These are phyloP conservation scores for Corynorhinus townsendii DNA, from an alignment of 2,113 vertebrate species.

Conservation along the genomic window DNA sequence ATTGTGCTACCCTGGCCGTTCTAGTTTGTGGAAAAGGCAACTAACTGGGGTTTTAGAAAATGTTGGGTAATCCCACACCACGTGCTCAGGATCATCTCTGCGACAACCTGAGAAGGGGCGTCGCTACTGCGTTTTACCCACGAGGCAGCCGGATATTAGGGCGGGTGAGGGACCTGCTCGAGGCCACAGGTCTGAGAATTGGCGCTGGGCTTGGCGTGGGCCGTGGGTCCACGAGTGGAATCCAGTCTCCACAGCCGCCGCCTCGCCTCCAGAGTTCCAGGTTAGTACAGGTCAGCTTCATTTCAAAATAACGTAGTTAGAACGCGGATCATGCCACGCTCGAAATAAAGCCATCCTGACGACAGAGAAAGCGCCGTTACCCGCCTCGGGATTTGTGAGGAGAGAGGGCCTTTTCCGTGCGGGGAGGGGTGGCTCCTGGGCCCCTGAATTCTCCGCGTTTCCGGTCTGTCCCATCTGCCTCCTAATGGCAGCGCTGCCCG, in stretches of 20 bases:
- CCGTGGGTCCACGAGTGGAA: neutral
- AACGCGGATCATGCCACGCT: neutral
- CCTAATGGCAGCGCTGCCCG: neutral
- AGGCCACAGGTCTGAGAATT: neutral
- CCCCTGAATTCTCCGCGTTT: neutral
- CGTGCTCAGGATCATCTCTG: neutral
- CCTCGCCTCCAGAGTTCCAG: neutral
- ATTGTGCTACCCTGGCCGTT: neutral
- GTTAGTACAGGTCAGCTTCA: neutral
- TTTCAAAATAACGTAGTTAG: neutral
- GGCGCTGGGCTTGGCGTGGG: neutral
- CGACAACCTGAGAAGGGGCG: neutral
- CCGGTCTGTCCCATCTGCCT: neutral
- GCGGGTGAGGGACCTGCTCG: neutral
- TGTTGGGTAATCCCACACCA: neutral
- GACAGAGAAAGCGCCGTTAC: neutral
- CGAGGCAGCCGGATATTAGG: neutral
- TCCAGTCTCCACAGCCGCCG: fast-evolving
- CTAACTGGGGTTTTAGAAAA: neutral
- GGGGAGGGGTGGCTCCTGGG: neutral
- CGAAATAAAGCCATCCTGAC: neutral
- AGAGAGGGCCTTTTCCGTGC: neutral
- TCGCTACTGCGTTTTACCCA: neutral
- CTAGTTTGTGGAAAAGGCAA: neutral
- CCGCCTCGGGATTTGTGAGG: neutral